Conservation (phyloP, 2,797 vertebrate genomes). For the Ceryle rudis region DNA sequence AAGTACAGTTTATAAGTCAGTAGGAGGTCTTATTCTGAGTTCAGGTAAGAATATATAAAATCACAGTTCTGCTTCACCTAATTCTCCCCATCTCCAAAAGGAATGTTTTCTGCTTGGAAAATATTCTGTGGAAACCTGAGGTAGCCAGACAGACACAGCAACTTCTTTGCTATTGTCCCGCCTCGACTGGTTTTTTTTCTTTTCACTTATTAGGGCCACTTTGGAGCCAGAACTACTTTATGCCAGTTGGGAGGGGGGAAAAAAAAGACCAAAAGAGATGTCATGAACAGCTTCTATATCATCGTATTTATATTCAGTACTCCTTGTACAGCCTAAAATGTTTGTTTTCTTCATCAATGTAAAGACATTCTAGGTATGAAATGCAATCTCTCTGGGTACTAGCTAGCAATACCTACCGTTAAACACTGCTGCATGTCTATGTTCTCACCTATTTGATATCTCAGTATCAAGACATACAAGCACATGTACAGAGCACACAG, state of each 20-base stretch:
- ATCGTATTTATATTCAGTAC: background rate
- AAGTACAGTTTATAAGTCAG: background rate
- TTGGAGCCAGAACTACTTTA: background rate
- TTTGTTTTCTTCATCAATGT: background rate
- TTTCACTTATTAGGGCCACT: background rate
- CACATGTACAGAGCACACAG: fast-evolving
- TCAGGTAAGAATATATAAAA: background rate
- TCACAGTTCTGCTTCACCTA: background rate
- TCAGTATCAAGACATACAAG: background rate
- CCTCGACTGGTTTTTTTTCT: fast-evolving
- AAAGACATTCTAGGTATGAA: background rate
- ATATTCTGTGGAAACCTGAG: background rate
- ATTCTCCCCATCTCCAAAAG: background rate
- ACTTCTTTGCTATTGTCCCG: background rate
- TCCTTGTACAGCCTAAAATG: background rate
- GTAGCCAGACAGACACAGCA: background rate
- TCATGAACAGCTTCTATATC: background rate
- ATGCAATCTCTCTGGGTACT: background rate
- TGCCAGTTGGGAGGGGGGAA: no score
- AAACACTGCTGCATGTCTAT: background rate
- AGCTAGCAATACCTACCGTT: no score
- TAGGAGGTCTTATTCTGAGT: background rate
- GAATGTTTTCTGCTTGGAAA: background rate
- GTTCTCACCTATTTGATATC: background rate
- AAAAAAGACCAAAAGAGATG: background rate